These are phyloP conservation scores for Drosophila obscura DNA, from an alignment of 1,140 invertebrate species.

Conservation along the genomic window DNA sequence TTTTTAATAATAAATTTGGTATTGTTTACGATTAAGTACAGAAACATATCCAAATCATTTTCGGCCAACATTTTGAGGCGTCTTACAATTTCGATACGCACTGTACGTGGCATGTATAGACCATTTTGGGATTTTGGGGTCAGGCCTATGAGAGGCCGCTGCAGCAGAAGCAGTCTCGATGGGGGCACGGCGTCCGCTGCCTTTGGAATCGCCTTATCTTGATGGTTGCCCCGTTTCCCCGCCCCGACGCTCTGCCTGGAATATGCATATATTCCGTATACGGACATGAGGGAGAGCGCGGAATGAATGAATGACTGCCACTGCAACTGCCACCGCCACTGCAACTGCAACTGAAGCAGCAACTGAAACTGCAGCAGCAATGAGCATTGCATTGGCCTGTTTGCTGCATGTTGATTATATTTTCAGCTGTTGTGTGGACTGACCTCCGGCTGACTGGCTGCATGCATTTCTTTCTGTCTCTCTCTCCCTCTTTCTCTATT, in stretches of 20 bases:
- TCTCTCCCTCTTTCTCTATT: conserved; percentile 1
- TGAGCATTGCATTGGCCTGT: conserved; percentile 8
- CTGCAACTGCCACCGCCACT: conserved; percentile 1
- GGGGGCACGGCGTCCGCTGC: conserved; percentile 1
- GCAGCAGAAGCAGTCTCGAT: conserved; percentile 27
- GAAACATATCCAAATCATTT: too few relatives aligned
- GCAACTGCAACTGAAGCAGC: conserved; percentile 16
- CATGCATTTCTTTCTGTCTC: conserved; percentile 1
- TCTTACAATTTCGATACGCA: conserved; percentile 6
- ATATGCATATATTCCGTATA: conserved; percentile 22
- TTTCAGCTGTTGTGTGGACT: conserved; percentile 29
- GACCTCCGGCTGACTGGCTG: conserved; percentile 14
- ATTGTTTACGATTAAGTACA: not conserved
- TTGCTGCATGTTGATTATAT: conserved; percentile 34
- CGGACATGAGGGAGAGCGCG: too few relatives aligned
- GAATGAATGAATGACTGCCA: too few relatives aligned
- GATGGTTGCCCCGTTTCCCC: conserved; percentile 17
- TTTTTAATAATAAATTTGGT: not conserved
- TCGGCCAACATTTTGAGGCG: not conserved
- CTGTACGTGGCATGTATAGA: conserved; percentile 41
- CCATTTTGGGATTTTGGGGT: conserved; percentile 59
- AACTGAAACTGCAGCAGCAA: conserved; percentile 1
- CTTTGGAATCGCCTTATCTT: conserved; percentile 29
- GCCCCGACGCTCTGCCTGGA: not conserved
- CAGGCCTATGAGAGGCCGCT: conserved; percentile 45